Evolutionary conservation across 2,888 invertebrate genomes (phyloP).

Genomic region (Conistra vaccinii): DNA sequence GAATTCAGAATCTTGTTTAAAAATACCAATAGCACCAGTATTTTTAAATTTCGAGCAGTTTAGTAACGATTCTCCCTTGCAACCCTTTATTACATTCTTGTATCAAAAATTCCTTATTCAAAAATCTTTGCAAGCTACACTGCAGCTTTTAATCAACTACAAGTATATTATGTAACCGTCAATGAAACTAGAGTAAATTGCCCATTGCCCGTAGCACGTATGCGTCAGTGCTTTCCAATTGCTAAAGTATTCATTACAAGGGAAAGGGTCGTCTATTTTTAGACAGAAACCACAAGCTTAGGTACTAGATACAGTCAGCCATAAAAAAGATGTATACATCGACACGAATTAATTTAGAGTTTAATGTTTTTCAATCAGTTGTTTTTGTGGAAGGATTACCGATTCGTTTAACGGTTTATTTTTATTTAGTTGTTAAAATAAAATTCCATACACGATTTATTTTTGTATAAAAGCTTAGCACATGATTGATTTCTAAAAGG

Average conservation of each 20-base stretch:
- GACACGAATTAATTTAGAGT: background rate
- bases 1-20: too few relatives aligned
- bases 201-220: slow-evolving; percentile 2
- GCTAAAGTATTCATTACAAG: slow-evolving; percentile 48
- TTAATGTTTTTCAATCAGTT: background rate
- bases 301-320: background rate
- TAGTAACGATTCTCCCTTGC: background rate
- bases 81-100: background rate
- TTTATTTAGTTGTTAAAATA: background rate
- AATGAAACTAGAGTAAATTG: slow-evolving; percentile 14
- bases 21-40: too few relatives aligned
- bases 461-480: background rate
- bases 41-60: background rate
- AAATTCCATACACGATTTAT: background rate
- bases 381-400: background rate
- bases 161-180: background rate
- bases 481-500: background rate
- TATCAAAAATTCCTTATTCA: background rate
- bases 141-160: background rate
- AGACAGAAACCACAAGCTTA: slow-evolving; percentile 22
- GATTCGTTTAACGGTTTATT: background rate
- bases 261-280: slow-evolving; percentile 47
- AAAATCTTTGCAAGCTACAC: background rate
- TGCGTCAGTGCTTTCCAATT: slow-evolving; percentile 44
- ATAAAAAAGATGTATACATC: background rate